Conservation (phyloP, 2,113 vertebrate genomes). For the Leucoraja erinaceus region DNA sequence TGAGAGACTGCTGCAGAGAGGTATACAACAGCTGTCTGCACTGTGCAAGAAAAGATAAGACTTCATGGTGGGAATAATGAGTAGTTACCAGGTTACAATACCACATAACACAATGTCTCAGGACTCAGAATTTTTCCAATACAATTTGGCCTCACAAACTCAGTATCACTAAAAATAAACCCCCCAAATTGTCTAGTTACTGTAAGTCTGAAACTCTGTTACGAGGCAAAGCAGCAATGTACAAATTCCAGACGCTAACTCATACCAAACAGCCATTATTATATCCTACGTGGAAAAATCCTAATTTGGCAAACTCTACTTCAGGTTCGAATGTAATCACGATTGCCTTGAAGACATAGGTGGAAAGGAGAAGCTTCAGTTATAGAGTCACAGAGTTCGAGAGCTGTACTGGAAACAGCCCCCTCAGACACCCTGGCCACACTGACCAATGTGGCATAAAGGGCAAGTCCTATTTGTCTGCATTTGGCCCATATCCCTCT, state of each 20-base stretch:
- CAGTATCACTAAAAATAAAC: not conserved
- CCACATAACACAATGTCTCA: not conserved
- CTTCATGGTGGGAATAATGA: not conserved
- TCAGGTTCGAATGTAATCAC: not conserved
- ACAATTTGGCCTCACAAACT: not conserved
- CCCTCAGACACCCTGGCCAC: too few relatives aligned
- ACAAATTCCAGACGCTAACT: slow-evolving; percentile 5
- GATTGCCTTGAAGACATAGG: not conserved
- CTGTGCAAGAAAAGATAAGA: not conserved
- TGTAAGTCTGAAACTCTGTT: not conserved
- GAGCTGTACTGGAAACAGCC: too few relatives aligned
- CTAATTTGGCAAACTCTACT: slow-evolving; percentile 8
- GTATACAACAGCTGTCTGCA: too few relatives aligned
- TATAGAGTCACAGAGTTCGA: too few relatives aligned
- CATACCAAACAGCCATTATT: slow-evolving; percentile 17
- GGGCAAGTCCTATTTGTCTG: too few relatives aligned
- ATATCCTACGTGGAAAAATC: not conserved
- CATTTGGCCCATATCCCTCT: too few relatives aligned
- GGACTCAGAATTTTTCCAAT: not conserved
- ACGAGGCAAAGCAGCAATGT: not conserved
- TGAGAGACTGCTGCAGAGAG: not conserved
- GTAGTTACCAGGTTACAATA: not conserved
- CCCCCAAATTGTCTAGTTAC: not conserved
- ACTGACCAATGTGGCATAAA: too few relatives aligned
- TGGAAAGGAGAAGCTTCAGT: not conserved